phyloP scores from a whole-genome alignment of 2,113 vertebrate genomes.

The Drymodes brunneopygia region DNA sequence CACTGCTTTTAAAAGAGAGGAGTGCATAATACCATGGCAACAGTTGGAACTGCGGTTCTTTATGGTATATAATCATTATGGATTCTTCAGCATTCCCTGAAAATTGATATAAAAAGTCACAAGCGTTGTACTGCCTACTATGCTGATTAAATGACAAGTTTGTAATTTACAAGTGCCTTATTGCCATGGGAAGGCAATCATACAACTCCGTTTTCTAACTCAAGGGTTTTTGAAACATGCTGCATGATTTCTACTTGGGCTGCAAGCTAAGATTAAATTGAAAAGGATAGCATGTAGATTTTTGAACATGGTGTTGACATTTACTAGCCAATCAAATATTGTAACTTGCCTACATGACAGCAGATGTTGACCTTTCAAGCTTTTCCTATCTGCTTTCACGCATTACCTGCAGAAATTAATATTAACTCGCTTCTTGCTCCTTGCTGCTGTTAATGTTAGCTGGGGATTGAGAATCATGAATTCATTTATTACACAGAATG shows the following conservation, averaged over 20 bases:
- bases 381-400: slow-evolving; percentile 71
- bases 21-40: slow-evolving; percentile 77
- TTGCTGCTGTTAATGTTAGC: slow-evolving; percentile 76
- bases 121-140: slow-evolving; percentile 71
- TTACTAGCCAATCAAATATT: slow-evolving; percentile 78
- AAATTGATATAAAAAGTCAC: slow-evolving; percentile 68
- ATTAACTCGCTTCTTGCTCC: slow-evolving; percentile 74
- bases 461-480: slow-evolving; percentile 80
- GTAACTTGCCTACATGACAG: slow-evolving; percentile 71
- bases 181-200: slow-evolving; percentile 79
- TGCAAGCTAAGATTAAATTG: slow-evolving; percentile 77
- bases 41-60: slow-evolving; percentile 70
- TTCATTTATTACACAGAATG: slow-evolving; percentile 76
- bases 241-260: slow-evolving; percentile 69
- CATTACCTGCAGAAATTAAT: slow-evolving; percentile 84
- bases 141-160: slow-evolving; percentile 81
- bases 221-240: slow-evolving; percentile 74
- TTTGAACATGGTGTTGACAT: slow-evolving; percentile 79
- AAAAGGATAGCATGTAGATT: slow-evolving; percentile 74
- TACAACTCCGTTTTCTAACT: slow-evolving; percentile 73
- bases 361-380: slow-evolving; percentile 83
- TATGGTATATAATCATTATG: slow-evolving; percentile 76
- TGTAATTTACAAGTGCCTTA: slow-evolving; percentile 79
- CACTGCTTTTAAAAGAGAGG: slow-evolving; percentile 70
- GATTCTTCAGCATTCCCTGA: slow-evolving; percentile 71